Conservation (phyloP, 2,113 vertebrate genomes). For the Hippocampus guttulatus region DNA sequence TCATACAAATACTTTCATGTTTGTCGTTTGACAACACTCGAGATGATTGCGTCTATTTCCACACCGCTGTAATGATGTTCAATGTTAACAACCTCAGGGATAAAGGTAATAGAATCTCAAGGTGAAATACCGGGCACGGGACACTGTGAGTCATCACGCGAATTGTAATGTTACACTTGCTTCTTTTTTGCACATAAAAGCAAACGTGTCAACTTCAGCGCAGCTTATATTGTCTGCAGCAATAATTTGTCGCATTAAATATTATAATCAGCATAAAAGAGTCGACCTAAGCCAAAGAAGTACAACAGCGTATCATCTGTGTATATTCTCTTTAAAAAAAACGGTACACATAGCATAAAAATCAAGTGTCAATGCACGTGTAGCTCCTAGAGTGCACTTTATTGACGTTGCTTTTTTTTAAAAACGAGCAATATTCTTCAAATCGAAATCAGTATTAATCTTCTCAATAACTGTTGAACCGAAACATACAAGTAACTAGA, state of each 20-base stretch:
- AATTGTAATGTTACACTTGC: constrained; percentile 18
- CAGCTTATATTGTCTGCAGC: constrained; percentile 17
- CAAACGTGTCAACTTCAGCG: neutral
- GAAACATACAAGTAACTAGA: neutral
- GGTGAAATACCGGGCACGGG: constrained; percentile 28
- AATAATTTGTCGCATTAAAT: constrained; percentile 43
- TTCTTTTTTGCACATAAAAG: constrained; percentile 11
- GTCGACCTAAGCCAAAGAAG: constrained; percentile 49
- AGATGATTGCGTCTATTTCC: constrained; percentile 20
- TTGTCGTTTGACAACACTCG: constrained; percentile 7
- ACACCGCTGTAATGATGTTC: constrained; percentile 10
- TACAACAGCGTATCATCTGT: constrained; percentile 3
- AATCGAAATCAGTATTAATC: neutral
- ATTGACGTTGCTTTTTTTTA: neutral
- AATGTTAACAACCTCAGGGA: constrained; percentile 44
- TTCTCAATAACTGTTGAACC: neutral
- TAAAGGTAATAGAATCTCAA: constrained; percentile 44
- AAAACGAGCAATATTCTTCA: neutral
- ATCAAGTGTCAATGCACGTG: constrained; percentile 44
- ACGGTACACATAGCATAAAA: no score
- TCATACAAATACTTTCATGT: constrained; percentile 23
- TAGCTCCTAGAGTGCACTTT: constrained; percentile 23
- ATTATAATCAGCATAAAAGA: neutral
- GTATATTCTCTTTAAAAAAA: no score
- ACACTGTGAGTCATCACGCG: constrained; percentile 37